Conservation (phyloP, 92 coral and sea anemone species). For the Siderastrea radians region DNA sequence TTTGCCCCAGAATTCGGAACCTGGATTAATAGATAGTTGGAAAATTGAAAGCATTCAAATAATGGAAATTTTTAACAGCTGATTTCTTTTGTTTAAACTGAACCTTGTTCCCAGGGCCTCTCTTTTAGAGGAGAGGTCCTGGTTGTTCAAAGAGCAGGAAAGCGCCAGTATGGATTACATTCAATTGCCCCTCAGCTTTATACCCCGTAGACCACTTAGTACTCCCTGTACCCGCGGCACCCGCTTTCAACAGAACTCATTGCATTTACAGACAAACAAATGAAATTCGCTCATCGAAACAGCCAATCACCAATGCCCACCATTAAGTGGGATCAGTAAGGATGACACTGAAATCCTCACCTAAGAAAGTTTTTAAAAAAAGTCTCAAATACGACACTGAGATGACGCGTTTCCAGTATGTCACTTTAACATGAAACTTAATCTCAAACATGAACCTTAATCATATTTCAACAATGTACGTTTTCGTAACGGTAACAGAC, state of each 20-base stretch:
- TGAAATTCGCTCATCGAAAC: not conserved
- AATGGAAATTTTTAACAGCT: not conserved
- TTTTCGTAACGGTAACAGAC: not conserved
- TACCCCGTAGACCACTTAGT: too few relatives aligned
- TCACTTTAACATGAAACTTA: too few relatives aligned
- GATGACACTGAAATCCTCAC: too few relatives aligned
- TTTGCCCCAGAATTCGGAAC: constrained; percentile 46
- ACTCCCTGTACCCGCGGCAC: too few relatives aligned
- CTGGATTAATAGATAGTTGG: not conserved
- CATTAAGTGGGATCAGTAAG: too few relatives aligned
- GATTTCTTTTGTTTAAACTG: not conserved
- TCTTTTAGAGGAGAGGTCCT: not conserved
- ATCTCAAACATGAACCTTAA: too few relatives aligned
- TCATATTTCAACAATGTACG: too few relatives aligned
- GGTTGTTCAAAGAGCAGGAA: not conserved
- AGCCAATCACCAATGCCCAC: not conserved
- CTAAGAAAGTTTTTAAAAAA: too few relatives aligned
- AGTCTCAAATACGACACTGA: too few relatives aligned
- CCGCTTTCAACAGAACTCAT: not conserved
- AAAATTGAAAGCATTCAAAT: not conserved
- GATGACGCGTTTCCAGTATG: too few relatives aligned
- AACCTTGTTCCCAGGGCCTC: not conserved
- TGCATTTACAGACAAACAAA: not conserved
- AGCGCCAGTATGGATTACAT: not conserved
- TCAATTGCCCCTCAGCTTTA: too few relatives aligned